phyloP scores from a whole-genome alignment of 2,888 invertebrate species.

The Marasmarcha lunaedactyla region DNA sequence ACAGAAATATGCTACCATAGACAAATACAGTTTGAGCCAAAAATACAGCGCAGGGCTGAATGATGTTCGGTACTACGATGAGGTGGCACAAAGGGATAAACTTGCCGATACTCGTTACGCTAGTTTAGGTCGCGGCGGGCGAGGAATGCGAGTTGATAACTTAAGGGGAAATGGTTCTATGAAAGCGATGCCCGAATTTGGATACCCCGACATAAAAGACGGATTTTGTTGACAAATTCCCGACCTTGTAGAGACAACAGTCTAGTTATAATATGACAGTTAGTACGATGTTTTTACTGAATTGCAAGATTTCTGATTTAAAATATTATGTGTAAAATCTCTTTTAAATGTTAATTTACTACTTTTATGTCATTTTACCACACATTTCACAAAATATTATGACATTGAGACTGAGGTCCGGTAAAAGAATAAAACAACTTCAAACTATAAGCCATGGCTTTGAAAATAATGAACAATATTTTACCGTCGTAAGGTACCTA shows the following conservation, averaged over 20 bases:
- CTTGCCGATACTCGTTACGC: slow-evolving; percentile 62
- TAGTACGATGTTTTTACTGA: slow-evolving; percentile 4
- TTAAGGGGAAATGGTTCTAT: slow-evolving; percentile 50
- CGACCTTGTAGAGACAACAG: slow-evolving; percentile 59
- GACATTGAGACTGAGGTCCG: too few relatives aligned
- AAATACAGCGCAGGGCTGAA: slow-evolving; percentile 66
- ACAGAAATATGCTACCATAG: slow-evolving; percentile 66
- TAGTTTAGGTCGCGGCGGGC: slow-evolving; percentile 54
- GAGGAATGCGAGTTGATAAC: slow-evolving; percentile 48
- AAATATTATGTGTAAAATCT: too few relatives aligned
- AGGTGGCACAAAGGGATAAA: slow-evolving; percentile 64
- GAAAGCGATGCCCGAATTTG: slow-evolving; percentile 58
- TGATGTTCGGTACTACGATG: slow-evolving; percentile 64
- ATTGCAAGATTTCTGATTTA: too few relatives aligned
- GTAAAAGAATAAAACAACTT: too few relatives aligned
- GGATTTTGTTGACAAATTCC: slow-evolving; percentile 79
- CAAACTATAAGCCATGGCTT: too few relatives aligned
- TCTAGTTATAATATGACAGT: slow-evolving; percentile 25
- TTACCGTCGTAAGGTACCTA: too few relatives aligned
- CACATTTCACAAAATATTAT: too few relatives aligned
- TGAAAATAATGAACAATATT: too few relatives aligned
- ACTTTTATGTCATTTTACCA: too few relatives aligned
- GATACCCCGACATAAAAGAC: slow-evolving; percentile 74
- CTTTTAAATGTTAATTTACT: too few relatives aligned
- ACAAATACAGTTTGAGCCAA: slow-evolving; percentile 66